Evolutionary conservation across 2,888 invertebrate species (phyloP), one percentile per base, ranked within the genome.

Genomic region (Baronia brevicornis): DNA sequence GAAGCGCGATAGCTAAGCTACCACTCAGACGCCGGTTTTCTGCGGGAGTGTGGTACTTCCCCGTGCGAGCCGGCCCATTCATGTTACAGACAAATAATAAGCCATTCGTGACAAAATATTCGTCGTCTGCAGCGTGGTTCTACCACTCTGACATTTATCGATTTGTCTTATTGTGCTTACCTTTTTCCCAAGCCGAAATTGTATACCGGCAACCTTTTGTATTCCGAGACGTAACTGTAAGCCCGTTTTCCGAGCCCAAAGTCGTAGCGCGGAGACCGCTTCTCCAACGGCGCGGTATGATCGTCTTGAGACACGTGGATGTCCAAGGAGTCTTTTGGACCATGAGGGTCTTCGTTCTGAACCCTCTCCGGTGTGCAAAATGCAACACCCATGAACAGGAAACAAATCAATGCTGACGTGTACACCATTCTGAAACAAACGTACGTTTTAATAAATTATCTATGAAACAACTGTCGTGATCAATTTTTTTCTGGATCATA

Each of bases 151-250:
- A n/a, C n/a, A n/a, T n/a, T n/a, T n/a, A n/a, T n/a, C n/a, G n/a
- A n/a, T n/a, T n/a, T n/a, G n/a, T n/a, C n/a, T n/a, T n/a, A n/a
- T 10, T 22, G 7, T 9, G 32, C 28, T 34, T 35, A 80, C 59
- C 88, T 78, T 44, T 89, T 89, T 0, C 88, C 89, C 22, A 89
- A 55, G 6, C 88, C 89, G 43, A 89, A 89, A 50, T 86, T 86
- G 51, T 87, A 89, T 0, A 85, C 84, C 0, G 84, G 84, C 3
- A 89, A 70, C 41, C 89, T 68, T 44, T 89, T 89, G 46, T 87
- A 89, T 43, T 89, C 88, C 0, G 89, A 87, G 0, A 88, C 87
- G 51, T 89, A 89, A 51, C 86, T 87, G 54, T 89, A 89, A 0
- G 84, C 84, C 2, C 86, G 51, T 47, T 87, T 86, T 24, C 86